Evolutionary conservation across 1,140 invertebrate genomes (phyloP).

Genomic region (Elymnias hypermnestra): DNA sequence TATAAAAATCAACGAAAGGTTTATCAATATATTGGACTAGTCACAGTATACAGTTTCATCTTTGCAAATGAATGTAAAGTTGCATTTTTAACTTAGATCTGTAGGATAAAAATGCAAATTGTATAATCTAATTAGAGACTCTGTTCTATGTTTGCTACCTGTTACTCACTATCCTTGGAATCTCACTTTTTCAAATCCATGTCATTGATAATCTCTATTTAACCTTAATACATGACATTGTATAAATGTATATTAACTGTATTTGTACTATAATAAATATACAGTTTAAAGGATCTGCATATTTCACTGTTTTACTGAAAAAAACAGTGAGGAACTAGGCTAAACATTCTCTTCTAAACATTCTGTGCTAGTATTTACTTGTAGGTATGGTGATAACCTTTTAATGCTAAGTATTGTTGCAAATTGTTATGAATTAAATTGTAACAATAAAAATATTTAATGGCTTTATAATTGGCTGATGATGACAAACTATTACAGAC

Average conservation of each 20-base stretch:
- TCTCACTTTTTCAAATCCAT: slow-evolving; percentile 36
- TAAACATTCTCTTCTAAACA: slow-evolving; percentile 21
- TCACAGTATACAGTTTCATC: slow-evolving; percentile 41
- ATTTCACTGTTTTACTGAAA: slow-evolving; percentile 15
- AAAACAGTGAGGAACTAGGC: slow-evolving; percentile 12
- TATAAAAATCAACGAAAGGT: slow-evolving; percentile 54
- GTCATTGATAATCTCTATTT: slow-evolving; percentile 22
- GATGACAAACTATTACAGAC: slow-evolving; percentile 8
- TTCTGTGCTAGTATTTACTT: slow-evolving; percentile 27
- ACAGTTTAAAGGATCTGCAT: slow-evolving; percentile 15
- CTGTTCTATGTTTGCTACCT: slow-evolving; percentile 16
- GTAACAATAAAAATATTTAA: slow-evolving; percentile 18
- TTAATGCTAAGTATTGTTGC: slow-evolving; percentile 26
- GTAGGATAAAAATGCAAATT: not conserved
- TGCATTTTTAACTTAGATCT: slow-evolving; percentile 1
- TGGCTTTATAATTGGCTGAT: slow-evolving; percentile 21
- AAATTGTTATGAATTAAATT: slow-evolving; percentile 28
- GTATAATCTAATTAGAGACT: slow-evolving; percentile 14
- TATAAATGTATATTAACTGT: slow-evolving; percentile 5
- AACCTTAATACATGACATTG: slow-evolving; percentile 23
- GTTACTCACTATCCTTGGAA: slow-evolving; percentile 27
- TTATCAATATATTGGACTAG: slow-evolving; percentile 54
- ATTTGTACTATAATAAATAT: slow-evolving; percentile 16
- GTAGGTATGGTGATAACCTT: slow-evolving; percentile 26
- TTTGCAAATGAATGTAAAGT: no score